Conservation (phyloP, 2,797 vertebrate genomes). For the Mus minutoides region DNA sequence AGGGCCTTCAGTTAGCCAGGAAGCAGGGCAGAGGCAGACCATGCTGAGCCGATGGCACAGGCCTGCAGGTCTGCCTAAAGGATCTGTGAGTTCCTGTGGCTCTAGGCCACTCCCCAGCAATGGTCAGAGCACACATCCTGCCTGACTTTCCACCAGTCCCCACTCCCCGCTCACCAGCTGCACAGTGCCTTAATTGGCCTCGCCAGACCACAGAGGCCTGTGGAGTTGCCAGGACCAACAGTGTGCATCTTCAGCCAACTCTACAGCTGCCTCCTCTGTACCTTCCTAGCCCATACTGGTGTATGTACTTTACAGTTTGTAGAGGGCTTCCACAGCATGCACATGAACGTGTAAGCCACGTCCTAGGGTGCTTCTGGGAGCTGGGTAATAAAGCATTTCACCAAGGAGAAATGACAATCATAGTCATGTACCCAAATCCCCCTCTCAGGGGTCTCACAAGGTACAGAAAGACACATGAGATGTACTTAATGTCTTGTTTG, state of each 20-base stretch:
- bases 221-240: neutral
- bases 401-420: neutral
- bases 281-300: neutral
- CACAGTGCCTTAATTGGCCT: neutral
- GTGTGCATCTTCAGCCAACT: neutral
- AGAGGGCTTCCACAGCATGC: neutral
- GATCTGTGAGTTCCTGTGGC: neutral
- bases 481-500: neutral
- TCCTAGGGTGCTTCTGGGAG: neutral
- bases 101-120: neutral
- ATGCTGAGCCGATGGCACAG: accelerated
- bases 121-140: conserved; percentile 67
- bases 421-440: neutral
- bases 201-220: conserved; percentile 58
- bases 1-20: neutral
- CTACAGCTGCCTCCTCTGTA: neutral
- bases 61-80: neutral
- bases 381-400: neutral
- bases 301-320: neutral
- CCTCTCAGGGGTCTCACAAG: neutral
- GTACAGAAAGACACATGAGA: neutral
- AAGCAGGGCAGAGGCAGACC: neutral
- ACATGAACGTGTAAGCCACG: neutral
- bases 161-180: conserved; percentile 62
- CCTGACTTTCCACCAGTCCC: conserved; percentile 13